Percentiles rank a stretch among this genome's conserved stretches.
phyloP scores from a whole-genome alignment of 2,888 invertebrate genomes.

The Melitaea athalia region DNA sequence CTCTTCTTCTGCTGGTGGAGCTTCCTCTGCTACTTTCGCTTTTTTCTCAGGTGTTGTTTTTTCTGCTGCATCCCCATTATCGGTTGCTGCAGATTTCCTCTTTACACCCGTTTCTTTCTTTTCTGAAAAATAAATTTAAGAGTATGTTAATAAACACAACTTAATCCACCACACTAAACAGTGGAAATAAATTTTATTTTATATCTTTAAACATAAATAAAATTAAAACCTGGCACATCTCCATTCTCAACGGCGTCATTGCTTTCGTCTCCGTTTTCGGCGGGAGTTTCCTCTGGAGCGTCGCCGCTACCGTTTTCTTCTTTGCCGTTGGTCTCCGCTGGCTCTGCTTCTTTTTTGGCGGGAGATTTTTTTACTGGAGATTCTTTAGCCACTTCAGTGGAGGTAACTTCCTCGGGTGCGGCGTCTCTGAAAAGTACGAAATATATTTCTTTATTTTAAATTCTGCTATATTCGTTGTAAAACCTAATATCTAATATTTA shows the following conservation, averaged over 20 bases:
- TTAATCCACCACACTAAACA: no score
- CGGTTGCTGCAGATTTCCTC: conserved; percentile 86
- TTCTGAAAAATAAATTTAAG: conserved; percentile 57
- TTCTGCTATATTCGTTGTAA: neutral
- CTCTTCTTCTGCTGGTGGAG: conserved; percentile 80
- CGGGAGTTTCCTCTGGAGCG: conserved; percentile 62
- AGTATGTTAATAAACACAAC: neutral
- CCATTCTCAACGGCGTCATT: conserved; percentile 77
- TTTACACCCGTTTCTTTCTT: conserved; percentile 82
- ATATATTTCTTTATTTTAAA: conserved; percentile 1
- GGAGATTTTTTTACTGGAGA: conserved; percentile 79
- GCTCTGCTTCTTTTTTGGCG: conserved; percentile 75
- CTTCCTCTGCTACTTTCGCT: conserved; percentile 85
- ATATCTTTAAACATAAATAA: conserved; percentile 12
- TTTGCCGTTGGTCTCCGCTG: conserved; percentile 75
- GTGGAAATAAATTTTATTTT: no score
- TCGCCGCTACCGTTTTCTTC: conserved; percentile 72
- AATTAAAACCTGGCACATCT: conserved; percentile 64
- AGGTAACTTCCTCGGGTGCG: conserved; percentile 76
- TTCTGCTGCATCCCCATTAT: conserved; percentile 80
- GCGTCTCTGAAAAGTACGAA: conserved; percentile 64
- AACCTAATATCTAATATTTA: neutral
- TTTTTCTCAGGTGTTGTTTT: conserved; percentile 88
- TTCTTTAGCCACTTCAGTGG: conserved; percentile 73
- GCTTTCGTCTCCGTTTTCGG: conserved; percentile 76